Percentiles rank a stretch among this genome's conserved stretches.
Conservation (phyloP, 2,888 invertebrate genomes). For the Hypena proboscidalis region DNA sequence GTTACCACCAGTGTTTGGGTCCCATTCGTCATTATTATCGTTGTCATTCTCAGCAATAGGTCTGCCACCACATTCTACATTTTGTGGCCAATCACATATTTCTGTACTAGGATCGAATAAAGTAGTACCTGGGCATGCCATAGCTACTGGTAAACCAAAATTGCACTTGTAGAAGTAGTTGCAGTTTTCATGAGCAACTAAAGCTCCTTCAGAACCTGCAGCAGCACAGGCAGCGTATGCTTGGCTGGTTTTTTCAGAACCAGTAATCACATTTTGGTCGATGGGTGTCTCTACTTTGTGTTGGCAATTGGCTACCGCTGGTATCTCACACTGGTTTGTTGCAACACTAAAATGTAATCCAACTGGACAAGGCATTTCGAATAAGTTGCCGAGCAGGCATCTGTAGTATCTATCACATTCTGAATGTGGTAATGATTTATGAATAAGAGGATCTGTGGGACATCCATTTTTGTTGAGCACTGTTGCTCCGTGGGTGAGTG, state of each 20-base stretch:
- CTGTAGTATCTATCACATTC: not conserved
- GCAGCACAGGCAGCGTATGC: slow-evolving; percentile 47
- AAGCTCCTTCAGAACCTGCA: slow-evolving; percentile 40
- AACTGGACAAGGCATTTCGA: not conserved
- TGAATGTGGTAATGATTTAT: not conserved
- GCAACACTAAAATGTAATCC: not conserved
- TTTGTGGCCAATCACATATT: slow-evolving; percentile 55
- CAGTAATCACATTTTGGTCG: not conserved
- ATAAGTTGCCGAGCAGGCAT: not conserved
- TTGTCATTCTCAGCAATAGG: slow-evolving; percentile 19
- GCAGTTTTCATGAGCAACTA: slow-evolving; percentile 56
- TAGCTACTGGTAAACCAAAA: slow-evolving; percentile 38
- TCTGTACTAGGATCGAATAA: slow-evolving; percentile 46
- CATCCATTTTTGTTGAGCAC: slow-evolving; percentile 19
- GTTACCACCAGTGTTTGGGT: slow-evolving; percentile 10
- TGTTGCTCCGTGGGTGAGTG: slow-evolving; percentile 7
- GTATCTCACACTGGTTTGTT: not conserved
- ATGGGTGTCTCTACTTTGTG: not conserved
- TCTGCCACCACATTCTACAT: slow-evolving; percentile 52
- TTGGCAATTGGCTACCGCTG: slow-evolving; percentile 1
- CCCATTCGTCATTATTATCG: slow-evolving; percentile 11
- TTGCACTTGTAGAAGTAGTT: slow-evolving; percentile 56
- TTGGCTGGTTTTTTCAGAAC: slow-evolving; percentile 36
- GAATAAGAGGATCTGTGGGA: slow-evolving; percentile 4
- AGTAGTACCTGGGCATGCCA: slow-evolving; percentile 41